Base-by-base conservation (phyloP, 1,140 invertebrate species). In the Notospermus geniculatus region DNA sequence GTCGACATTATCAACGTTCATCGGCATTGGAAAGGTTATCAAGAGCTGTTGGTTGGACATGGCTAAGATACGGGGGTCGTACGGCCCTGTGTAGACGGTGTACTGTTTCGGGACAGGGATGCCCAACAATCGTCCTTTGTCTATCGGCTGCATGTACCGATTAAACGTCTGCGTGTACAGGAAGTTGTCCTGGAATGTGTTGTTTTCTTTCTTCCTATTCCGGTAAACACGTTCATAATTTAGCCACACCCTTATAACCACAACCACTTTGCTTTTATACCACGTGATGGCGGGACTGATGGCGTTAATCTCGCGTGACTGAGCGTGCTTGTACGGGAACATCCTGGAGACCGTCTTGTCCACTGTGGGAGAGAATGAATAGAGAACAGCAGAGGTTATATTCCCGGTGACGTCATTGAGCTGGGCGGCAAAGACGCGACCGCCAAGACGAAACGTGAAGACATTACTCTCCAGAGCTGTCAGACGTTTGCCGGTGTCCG, bases 261-360 rank as follows among this genome's bases (percentile, higher is more conserved):
- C 46, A 4, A 50, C 46, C 46, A 50, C 19, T 4, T 50, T 27
- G 46, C 46, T n/a, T n/a, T 27, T 19, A n/a, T 23, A 50, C 46
- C 46, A 50, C n/a, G 46, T 50, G 19, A 50, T 50, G 19, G 46
- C 46, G 19, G 46, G 46, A n/a, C 46, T 50, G 46, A 50, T 27
- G 25, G 46, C 46, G n/a, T 36, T 36, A 15, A 36, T 36, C 32
- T 36, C 32, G 15, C 32, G 32, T 7, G 32, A 36, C 15, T 36
- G 4, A 36, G 32, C 32, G 32, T 36, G 15, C 32, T 36, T 36
- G 15, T 36, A 36, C 32, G 32, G 32, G 32, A 36, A 36, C 32
- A 36, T 36, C 32, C 32, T 36, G 15, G 32, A 36, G 32, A 36
- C 5, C 32, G 32, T 15, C 32, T 36, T 36, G 32, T 36, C 32